Conservation (phyloP, 1,140 invertebrate species). For the Drosophila truncata region DNA sequence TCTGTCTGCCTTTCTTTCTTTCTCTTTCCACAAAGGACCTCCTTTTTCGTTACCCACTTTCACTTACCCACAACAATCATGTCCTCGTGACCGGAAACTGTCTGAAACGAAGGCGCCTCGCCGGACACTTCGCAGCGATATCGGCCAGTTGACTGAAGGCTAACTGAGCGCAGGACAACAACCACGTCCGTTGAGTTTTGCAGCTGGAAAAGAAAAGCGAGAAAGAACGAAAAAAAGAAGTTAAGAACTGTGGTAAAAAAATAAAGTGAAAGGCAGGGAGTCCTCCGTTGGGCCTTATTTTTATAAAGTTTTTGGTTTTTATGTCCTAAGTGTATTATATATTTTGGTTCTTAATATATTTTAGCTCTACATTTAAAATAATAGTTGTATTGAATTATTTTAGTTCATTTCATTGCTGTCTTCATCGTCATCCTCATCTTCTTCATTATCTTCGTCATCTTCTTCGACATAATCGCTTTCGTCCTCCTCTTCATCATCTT, state of each 20-base stretch:
- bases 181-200: conserved; percentile 89
- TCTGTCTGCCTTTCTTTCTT: neutral
- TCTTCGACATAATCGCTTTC: conserved; percentile 19
- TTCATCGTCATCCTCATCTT: neutral
- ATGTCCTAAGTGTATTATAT: too few relatives aligned
- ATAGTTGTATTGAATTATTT: neutral
- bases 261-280: conserved; percentile 19
- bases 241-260: conserved; percentile 8
- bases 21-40: neutral
- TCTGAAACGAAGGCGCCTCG: conserved; percentile 91
- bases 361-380: neutral
- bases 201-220: conserved; percentile 86
- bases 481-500: conserved; percentile 13
- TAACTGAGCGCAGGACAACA: conserved; percentile 89
- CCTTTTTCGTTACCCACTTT: conserved; percentile 28
- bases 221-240: conserved; percentile 13
- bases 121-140: conserved; percentile 93
- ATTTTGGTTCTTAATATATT: too few relatives aligned
- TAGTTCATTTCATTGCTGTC: neutral
- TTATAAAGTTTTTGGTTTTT: too few relatives aligned
- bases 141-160: conserved; percentile 89
- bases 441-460: neutral
- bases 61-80: conserved; percentile 91
- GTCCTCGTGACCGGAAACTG: conserved; percentile 90
- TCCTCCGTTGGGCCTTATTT: too few relatives aligned